These are phyloP conservation scores for Syngnathus floridae DNA, from an alignment of 2,113 vertebrate genomes.

Conservation along the genomic window DNA sequence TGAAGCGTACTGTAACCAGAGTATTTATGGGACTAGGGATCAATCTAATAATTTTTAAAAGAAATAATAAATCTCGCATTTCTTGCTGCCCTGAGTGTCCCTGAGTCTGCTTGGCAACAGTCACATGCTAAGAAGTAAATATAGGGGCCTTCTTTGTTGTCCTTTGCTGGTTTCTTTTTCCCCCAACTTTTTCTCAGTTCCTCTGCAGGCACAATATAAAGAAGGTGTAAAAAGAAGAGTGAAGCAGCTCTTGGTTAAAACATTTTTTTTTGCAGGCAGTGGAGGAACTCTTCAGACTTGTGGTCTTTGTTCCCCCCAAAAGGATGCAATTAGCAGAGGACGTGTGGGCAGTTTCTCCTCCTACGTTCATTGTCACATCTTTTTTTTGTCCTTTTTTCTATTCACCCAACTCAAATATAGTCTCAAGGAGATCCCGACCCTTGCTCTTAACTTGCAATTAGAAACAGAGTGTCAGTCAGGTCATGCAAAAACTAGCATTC, in stretches of 20 bases:
- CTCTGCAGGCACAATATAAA: not conserved
- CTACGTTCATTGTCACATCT: not conserved
- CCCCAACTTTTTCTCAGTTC: not conserved
- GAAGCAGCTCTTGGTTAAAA: not conserved
- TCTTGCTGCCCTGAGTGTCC: not conserved
- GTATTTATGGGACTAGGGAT: too few species aligned
- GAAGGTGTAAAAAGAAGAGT: not conserved
- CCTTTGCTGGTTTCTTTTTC: not conserved
- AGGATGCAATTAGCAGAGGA: slow-evolving; percentile 2
- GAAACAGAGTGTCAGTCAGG: not conserved
- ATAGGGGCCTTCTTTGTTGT: not conserved
- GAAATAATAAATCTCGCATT: not conserved
- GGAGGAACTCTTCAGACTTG: not conserved
- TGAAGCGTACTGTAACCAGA: too few species aligned
- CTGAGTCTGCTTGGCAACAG: not conserved
- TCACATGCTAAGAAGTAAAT: not conserved
- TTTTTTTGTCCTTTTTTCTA: not conserved
- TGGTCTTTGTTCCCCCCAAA: not conserved
- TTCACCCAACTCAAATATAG: not conserved
- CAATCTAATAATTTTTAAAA: too few species aligned
- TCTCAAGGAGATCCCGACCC: not conserved
- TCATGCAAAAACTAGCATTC: not conserved
- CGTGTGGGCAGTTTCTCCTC: not conserved
- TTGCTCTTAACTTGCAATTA: not conserved
- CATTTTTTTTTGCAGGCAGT: not conserved